Percentiles rank a stretch among this genome's conserved stretches.
Evolutionary conservation across 2,888 invertebrate genomes (phyloP).

Genomic region (Drosophila flavopinicola): DNA sequence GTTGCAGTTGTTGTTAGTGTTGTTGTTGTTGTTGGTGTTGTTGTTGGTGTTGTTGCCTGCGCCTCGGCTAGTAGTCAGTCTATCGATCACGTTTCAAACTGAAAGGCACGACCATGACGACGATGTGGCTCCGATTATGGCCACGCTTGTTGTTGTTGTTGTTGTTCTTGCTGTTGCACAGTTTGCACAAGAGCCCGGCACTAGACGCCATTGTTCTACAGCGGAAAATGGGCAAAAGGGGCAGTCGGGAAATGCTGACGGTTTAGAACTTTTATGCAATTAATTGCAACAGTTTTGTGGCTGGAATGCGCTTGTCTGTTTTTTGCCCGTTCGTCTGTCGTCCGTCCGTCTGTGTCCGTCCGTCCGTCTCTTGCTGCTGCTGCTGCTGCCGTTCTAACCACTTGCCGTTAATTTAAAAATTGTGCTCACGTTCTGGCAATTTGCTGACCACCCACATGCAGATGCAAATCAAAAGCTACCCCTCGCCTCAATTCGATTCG

Average conservation of each 20-base stretch:
- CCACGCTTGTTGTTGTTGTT: slow-evolving; percentile 40
- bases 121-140: slow-evolving; percentile 53
- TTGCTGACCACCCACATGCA: slow-evolving; percentile 80
- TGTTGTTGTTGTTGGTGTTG: slow-evolving; percentile 11
- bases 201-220: slow-evolving; percentile 50
- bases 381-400: slow-evolving; percentile 68
- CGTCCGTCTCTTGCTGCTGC: slow-evolving; percentile 12
- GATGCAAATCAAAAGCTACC: slow-evolving; percentile 48
- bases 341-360: slow-evolving; percentile 4
- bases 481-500: slow-evolving; percentile 49
- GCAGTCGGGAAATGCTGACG: slow-evolving; percentile 43
- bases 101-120: slow-evolving; percentile 69
- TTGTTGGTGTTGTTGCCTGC: slow-evolving; percentile 36
- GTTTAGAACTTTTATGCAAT: slow-evolving; percentile 79
- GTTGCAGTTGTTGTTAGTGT: slow-evolving; percentile 35
- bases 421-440: slow-evolving; percentile 80
- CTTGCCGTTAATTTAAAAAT: slow-evolving; percentile 79
- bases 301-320: slow-evolving; percentile 59
- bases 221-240: background rate
- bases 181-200: slow-evolving; percentile 51
- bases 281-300: slow-evolving; percentile 76
- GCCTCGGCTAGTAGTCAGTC: slow-evolving; percentile 74
- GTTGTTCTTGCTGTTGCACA: slow-evolving; percentile 41
- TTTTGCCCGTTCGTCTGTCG: background rate
- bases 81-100: slow-evolving; percentile 82